These are phyloP conservation scores for Cephus spinipes DNA, from an alignment of 2,888 invertebrate species.

Conservation along the genomic window DNA sequence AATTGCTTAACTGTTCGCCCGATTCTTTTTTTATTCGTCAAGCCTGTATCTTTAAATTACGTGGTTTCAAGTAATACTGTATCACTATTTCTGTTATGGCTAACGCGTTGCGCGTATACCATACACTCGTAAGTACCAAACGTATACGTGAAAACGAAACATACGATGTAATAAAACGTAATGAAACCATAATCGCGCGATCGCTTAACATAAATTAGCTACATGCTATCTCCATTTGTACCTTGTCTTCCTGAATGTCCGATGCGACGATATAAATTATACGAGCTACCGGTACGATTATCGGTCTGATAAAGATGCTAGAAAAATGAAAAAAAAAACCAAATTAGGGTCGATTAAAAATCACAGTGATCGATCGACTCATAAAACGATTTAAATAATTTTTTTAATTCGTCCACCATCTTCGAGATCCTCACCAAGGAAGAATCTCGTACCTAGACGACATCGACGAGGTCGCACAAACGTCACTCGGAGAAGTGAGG, in stretches of 20 bases:
- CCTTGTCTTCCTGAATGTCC: constrained; percentile 27
- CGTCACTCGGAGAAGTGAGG: constrained; percentile 44
- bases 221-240: constrained; percentile 56
- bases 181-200: constrained; percentile 56
- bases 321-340: neutral
- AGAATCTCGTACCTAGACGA: constrained; percentile 22
- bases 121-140: neutral
- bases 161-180: constrained; percentile 30
- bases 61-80: neutral
- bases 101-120: neutral
- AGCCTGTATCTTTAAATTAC: neutral
- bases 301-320: neutral
- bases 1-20: neutral
- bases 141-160: constrained; percentile 2
- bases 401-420: neutral
- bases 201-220: constrained; percentile 52
- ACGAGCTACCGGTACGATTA: neutral
- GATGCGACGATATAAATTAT: neutral
- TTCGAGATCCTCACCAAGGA: constrained; percentile 31
- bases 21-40: neutral
- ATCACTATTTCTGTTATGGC: neutral
- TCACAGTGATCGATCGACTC: neutral
- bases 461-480: constrained; percentile 47
- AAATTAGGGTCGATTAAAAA: neutral
- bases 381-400: neutral